Evolutionary conservation across 2,888 invertebrate genomes (phyloP), one percentile per base, ranked within the genome.

Genomic region (Callyntrura guangdongensis): DNA sequence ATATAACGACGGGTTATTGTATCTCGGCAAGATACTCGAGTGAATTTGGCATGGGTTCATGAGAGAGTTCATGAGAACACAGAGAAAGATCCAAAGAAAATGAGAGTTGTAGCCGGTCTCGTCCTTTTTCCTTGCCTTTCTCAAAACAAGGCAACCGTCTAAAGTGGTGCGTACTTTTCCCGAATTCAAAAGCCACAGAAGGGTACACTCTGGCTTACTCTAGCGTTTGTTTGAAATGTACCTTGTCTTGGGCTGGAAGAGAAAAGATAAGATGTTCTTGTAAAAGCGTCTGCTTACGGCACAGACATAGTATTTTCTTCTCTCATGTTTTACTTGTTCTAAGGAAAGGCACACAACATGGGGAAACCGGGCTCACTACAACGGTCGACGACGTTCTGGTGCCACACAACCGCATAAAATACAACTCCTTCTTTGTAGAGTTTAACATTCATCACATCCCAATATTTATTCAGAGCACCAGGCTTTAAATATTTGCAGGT

Each of bases 21-120:
- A 14, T 27, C 1, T 8, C 27, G 17, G n/a, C 17, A 25, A 12
- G 8, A n/a, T 36, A n/a, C 36, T 61, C 61, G 25, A 61, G 61
- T 61, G 61, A 25, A 25, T n/a, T 59, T 59, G 5, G n/a, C 59
- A 20, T 17, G 59, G 59, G 59, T 61, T 61, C 61, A 61, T 11
- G 25, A 1, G 12, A 22, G 61, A 61, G 61, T 61, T 61, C 61
- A 61, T 61, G 61, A 25, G 25, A 47, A 47, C 47, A 8, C 5
- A 47, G 6, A 47, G 47, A 8, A 61, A 9, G 22, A n/a, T n/a
- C n/a, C n/a, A n/a, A n/a, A 8, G 59, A 61, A 61, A 61, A 12
- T 14, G 25, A 61, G 25, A 61, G 61, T 61, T n/a, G n/a, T n/a
- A n/a, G n/a, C n/a, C n/a, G n/a, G n/a, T n/a, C n/a, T n/a, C n/a